phyloP scores from a whole-genome alignment of 2,797 vertebrate species.

The Megaceryle alcyon region DNA sequence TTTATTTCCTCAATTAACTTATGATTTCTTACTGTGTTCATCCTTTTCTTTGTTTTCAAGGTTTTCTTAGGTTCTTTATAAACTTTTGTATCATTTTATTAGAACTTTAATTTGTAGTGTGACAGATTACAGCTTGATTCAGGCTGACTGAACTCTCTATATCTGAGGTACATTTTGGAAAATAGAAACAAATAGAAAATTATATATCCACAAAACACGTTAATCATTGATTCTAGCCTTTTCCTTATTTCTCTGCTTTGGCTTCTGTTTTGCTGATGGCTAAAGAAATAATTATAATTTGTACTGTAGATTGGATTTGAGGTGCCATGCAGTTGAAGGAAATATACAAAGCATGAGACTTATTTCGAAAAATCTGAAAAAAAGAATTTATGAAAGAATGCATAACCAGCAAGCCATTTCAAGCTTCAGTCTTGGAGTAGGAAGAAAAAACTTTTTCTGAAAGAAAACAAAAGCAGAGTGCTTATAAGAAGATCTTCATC shows the following conservation, averaged over 20 bases:
- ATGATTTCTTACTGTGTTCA: background rate
- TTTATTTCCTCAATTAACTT: conserved; percentile 48
- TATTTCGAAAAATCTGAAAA: background rate
- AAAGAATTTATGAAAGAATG: background rate
- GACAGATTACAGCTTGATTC: background rate
- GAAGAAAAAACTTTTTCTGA: background rate
- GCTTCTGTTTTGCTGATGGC: background rate
- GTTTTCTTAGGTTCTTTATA: background rate
- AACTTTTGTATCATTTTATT: background rate
- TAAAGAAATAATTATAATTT: background rate
- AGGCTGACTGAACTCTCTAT: background rate
- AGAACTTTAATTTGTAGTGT: background rate
- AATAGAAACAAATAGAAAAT: background rate
- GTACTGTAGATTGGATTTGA: background rate
- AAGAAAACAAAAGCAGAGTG: background rate
- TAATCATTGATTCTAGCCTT: background rate
- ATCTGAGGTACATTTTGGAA: background rate
- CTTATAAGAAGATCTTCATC: background rate
- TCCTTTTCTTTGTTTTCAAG: background rate
- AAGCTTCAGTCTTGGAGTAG: background rate
- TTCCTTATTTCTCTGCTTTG: background rate
- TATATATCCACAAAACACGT: background rate
- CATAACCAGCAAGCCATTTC: background rate
- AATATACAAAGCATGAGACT: background rate
- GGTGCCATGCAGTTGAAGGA: background rate